phyloP scores from a whole-genome alignment of 2,888 invertebrate genomes.

The Ditylenchus weischeri region DNA sequence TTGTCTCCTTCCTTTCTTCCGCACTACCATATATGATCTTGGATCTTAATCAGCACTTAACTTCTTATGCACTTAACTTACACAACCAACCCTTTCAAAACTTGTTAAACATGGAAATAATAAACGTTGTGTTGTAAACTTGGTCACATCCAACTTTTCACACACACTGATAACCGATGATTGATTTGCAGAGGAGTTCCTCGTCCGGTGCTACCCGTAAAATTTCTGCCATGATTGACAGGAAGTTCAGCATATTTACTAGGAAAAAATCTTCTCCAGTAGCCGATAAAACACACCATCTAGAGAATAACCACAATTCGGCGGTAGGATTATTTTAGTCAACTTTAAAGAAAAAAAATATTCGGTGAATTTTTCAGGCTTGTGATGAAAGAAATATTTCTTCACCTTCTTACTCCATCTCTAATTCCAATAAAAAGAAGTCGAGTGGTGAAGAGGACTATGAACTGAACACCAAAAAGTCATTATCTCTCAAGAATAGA shows the following conservation, averaged over 20 bases:
- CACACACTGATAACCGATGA: too few species aligned
- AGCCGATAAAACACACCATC: constrained; percentile 29
- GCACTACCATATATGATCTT: too few species aligned
- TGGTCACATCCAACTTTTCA: too few species aligned
- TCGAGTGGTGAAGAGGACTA: constrained; percentile 48
- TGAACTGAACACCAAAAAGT: constrained; percentile 46
- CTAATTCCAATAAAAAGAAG: constrained; percentile 48
- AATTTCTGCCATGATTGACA: constrained; percentile 57
- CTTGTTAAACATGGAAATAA: not conserved
- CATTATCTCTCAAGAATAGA: constrained; percentile 44
- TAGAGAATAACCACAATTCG: constrained; percentile 32
- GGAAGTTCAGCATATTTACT: constrained; percentile 56
- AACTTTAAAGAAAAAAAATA: constrained; percentile 1
- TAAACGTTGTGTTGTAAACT: not conserved
- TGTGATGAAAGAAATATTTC: constrained; percentile 17
- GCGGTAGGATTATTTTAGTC: not conserved
- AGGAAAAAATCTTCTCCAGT: constrained; percentile 44
- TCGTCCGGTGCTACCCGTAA: constrained; percentile 56
- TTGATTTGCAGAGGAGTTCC: constrained; percentile 51
- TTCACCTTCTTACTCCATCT: constrained; percentile 35
- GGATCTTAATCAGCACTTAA: too few species aligned
- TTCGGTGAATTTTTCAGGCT: not conserved
- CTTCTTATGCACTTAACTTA: too few species aligned
- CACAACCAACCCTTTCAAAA: too few species aligned
- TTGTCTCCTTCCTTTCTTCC: too few species aligned